These are phyloP conservation scores for Drosophila suzukii DNA, from an alignment of 1,140 invertebrate genomes.

Conservation along the genomic window DNA sequence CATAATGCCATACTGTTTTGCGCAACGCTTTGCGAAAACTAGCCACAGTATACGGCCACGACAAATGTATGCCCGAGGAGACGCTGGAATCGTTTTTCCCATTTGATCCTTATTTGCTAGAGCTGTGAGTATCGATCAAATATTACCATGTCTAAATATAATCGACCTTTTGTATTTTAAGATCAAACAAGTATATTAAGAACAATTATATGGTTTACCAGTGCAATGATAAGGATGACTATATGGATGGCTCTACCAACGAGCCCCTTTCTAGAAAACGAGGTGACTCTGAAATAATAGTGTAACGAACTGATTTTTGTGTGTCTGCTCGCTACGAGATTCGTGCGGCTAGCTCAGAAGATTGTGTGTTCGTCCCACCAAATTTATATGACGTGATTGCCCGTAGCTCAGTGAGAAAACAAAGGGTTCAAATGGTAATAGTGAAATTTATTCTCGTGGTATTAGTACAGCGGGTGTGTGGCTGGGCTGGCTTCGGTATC, in stretches of 20 bases:
- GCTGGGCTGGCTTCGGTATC: too few species aligned
- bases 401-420: too few species aligned
- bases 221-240: conserved; percentile 53
- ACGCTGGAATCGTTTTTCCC: conserved; percentile 90
- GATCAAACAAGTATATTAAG: conserved; percentile 61
- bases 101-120: conserved; percentile 90
- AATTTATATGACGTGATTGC: too few species aligned
- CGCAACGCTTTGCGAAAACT: conserved; percentile 88
- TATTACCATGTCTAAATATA: conserved; percentile 45
- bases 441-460: too few species aligned
- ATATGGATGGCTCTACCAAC: conserved; percentile 3
- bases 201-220: conserved; percentile 57
- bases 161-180: conserved; percentile 11
- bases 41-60: conserved; percentile 85
- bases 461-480: too few species aligned
- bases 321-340: too few species aligned
- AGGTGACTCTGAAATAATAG: conserved; percentile 77
- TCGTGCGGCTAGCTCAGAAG: too few species aligned
- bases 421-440: too few species aligned
- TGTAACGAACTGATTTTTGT: too few species aligned
- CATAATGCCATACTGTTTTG: conserved; percentile 97
- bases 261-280: conserved; percentile 68
- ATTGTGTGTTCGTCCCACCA: too few species aligned
- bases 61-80: conserved; percentile 84
- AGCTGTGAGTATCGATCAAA: conserved; percentile 67